Conservation (phyloP, 2,888 invertebrate genomes). For the Sesamia inferens region DNA sequence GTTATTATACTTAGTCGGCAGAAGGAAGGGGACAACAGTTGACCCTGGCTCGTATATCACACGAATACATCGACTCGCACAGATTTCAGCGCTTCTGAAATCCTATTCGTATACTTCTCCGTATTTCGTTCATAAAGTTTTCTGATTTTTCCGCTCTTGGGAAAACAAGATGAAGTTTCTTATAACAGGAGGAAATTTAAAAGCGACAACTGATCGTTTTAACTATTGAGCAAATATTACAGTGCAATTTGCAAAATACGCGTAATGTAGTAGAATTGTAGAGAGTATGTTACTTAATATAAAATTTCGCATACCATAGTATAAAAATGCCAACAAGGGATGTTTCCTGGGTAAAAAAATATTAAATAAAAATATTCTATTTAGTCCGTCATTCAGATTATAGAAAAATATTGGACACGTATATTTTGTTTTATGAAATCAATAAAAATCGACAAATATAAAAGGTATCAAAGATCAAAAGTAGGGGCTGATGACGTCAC, state of each 20-base stretch:
- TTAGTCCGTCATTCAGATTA: no score
- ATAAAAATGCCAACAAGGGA: neutral
- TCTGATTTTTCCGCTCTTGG: constrained; percentile 30
- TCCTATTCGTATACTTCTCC: constrained; percentile 63
- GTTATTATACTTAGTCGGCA: constrained; percentile 55
- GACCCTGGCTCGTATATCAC: constrained; percentile 72
- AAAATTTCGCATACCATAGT: neutral
- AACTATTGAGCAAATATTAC: neutral
- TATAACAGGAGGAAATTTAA: constrained; percentile 7
- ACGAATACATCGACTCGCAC: constrained; percentile 69
- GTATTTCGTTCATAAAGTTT: constrained; percentile 57
- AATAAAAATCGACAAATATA: no score
- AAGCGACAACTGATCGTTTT: constrained; percentile 15
- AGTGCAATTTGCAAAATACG: no score
- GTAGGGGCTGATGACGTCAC: no score
- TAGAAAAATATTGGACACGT: no score
- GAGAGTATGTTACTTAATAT: neutral
- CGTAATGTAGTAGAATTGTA: no score
- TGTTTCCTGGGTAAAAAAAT: no score
- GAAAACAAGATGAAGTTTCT: constrained; percentile 35
- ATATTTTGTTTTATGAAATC: no score
- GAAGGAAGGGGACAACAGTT: constrained; percentile 60
- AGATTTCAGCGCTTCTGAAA: constrained; percentile 63
- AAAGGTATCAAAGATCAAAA: no score
- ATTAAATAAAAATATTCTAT: no score